These are phyloP conservation scores for Condylura cristata DNA, from an alignment of 2,113 vertebrate genomes.

Conservation along the genomic window DNA sequence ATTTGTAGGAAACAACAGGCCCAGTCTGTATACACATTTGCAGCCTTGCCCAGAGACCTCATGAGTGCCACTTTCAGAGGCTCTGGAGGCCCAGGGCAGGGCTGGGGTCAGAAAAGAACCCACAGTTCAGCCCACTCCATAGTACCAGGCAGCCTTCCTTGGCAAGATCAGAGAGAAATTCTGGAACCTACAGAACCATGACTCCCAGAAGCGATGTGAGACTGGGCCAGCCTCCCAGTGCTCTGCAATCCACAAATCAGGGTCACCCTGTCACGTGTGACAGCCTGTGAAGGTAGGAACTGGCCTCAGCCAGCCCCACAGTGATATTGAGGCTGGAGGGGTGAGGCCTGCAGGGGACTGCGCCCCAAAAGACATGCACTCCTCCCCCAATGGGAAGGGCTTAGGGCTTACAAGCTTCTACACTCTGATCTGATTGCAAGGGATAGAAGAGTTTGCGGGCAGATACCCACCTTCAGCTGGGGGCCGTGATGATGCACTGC, in stretches of 20 bases:
- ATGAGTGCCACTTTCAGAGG: too few species aligned
- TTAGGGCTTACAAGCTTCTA: neutral
- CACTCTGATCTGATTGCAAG: neutral
- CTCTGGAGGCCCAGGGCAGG: neutral
- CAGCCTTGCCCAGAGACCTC: neutral
- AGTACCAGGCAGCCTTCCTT: neutral
- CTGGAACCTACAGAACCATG: neutral
- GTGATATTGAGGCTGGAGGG: fast-evolving
- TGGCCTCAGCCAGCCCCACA: neutral
- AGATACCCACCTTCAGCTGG: neutral
- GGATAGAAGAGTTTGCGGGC: neutral
- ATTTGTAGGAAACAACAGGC: neutral
- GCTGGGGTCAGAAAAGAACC: neutral
- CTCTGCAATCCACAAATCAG: neutral
- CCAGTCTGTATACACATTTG: neutral
- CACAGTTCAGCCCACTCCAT: neutral
- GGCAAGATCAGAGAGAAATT: neutral
- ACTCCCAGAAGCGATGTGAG: neutral
- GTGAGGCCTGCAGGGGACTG: too few species aligned
- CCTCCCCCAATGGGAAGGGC: neutral
- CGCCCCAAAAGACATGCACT: neutral
- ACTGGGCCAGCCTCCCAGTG: neutral
- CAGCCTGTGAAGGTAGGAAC: neutral
- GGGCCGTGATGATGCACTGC: neutral
- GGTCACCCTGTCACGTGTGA: neutral